Conservation (phyloP, 2,113 vertebrate genomes). For the Syrmaticus mikado region DNA sequence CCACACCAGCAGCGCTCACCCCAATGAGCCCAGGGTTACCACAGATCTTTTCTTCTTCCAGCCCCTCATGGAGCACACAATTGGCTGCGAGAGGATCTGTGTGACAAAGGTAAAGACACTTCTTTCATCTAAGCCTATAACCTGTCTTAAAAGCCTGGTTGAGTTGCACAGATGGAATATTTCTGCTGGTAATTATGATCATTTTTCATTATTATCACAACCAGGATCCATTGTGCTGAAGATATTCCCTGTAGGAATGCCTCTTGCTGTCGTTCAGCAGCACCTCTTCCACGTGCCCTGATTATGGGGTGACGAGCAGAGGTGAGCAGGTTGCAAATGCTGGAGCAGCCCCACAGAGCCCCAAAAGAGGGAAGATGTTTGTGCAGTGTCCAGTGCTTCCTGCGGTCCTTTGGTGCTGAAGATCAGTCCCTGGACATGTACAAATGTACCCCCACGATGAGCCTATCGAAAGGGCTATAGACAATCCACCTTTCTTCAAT, state of each 20-base stretch:
- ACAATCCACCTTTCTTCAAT: conserved; percentile 61
- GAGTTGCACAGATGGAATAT: background rate
- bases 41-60: background rate
- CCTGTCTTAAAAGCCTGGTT: background rate
- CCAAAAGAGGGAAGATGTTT: background rate
- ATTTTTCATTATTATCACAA: conserved; percentile 33
- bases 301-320: background rate
- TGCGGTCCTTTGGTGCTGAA: background rate
- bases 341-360: background rate
- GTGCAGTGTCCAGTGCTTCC: background rate
- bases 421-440: background rate
- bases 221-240: background rate
- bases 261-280: background rate
- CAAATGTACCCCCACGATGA: background rate
- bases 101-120: conserved; percentile 10
- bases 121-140: background rate
- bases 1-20: background rate
- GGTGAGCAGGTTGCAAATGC: background rate
- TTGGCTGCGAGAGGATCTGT: background rate
- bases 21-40: background rate
- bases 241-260: background rate
- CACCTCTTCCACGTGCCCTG: background rate
- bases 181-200: background rate
- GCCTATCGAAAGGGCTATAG: conserved; percentile 34
- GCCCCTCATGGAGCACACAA: background rate